Evolutionary conservation across 2,888 invertebrate genomes (phyloP).

Genomic region (Meloe dianella): DNA sequence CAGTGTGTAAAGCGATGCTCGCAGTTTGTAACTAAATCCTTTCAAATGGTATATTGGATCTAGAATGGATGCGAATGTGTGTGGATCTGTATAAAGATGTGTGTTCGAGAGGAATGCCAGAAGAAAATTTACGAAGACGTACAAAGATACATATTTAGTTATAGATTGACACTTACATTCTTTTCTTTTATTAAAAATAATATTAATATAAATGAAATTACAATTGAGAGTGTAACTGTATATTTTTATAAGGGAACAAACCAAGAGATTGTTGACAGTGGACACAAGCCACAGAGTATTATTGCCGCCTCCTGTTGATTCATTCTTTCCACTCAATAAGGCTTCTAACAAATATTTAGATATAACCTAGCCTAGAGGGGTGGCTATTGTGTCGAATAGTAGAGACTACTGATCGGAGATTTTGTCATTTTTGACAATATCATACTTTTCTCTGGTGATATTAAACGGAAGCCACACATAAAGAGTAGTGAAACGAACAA

Average conservation of each 20-base stretch:
- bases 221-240: slow-evolving; percentile 21
- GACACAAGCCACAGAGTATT: slow-evolving; percentile 44
- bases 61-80: slow-evolving; percentile 39
- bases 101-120: background rate
- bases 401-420: slow-evolving; percentile 28
- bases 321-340: slow-evolving; percentile 49
- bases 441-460: slow-evolving; percentile 20
- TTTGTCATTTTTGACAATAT: slow-evolving; percentile 29
- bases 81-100: slow-evolving; percentile 26
- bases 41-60: slow-evolving; percentile 55
- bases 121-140: background rate
- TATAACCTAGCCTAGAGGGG: slow-evolving; percentile 31
- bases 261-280: slow-evolving; percentile 47
- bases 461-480: slow-evolving; percentile 16
- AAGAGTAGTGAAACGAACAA: slow-evolving; percentile 6
- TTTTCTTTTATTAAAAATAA: background rate
- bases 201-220: background rate
- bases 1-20: slow-evolving; percentile 54
- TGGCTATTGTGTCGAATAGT: slow-evolving; percentile 28
- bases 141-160: background rate
- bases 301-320: slow-evolving; percentile 51
- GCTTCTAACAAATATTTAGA: slow-evolving; percentile 33
- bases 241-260: slow-evolving; percentile 51
- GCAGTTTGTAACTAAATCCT: slow-evolving; percentile 58
- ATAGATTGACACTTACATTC: background rate